Evolutionary conservation across 2,797 vertebrate genomes (phyloP).

Genomic region (Silurus lanzhouensis): DNA sequence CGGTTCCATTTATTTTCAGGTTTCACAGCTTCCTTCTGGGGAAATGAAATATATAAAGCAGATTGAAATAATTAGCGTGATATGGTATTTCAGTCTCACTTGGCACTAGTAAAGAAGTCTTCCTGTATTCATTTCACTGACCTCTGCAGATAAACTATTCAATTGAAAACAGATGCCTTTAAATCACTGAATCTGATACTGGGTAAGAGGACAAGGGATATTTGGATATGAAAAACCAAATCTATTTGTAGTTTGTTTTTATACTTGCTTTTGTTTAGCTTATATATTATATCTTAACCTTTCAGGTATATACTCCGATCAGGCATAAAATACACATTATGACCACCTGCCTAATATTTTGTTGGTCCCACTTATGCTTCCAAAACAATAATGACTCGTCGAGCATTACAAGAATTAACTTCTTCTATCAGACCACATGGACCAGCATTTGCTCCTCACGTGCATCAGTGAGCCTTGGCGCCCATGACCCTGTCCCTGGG

Average conservation of each 20-base stretch:
- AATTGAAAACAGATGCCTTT: slow-evolving; percentile 55
- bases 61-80: slow-evolving; percentile 50
- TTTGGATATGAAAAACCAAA: neutral
- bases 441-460: no score
- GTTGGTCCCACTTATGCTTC: no score
- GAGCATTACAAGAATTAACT: no score
- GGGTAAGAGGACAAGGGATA: neutral
- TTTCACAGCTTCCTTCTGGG: slow-evolving; percentile 49
- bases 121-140: slow-evolving; percentile 29
- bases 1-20: slow-evolving; percentile 31
- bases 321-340: no score
- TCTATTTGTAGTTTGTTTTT: neutral
- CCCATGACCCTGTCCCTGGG: no score
- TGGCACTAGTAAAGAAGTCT: slow-evolving; percentile 36
- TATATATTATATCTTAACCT: no score
- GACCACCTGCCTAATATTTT: no score
- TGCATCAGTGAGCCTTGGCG: no score
- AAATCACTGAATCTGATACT: neutral
- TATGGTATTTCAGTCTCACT: slow-evolving; percentile 23
- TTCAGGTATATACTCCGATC: no score
- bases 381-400: no score
- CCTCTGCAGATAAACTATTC: slow-evolving; percentile 49
- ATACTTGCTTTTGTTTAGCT: neutral
- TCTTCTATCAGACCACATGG: no score
- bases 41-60: slow-evolving; percentile 52